Evolutionary conservation across 1,140 invertebrate genomes (phyloP), one percentile per base, ranked within the genome.

Genomic region (Grapholita molesta): DNA sequence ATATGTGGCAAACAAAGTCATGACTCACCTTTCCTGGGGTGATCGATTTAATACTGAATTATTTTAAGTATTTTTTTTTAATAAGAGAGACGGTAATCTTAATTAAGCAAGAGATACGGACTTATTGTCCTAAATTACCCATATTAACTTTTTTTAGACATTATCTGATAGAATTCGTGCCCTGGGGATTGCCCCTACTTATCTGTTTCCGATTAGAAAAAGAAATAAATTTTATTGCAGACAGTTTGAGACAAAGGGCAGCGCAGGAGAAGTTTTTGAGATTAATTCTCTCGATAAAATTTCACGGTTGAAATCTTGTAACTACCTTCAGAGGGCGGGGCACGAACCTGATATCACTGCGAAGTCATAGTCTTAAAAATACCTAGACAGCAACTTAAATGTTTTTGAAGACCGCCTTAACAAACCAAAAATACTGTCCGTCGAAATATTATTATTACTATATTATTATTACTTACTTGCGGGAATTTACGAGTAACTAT

Each of bases 221-320:
- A 68, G 78, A 75, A 85, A 83, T 82, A 85, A 85, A 86, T 86
- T 86, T 80, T 78, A 74, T 75, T 78, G 73, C 61, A 77, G 72
- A 79, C 75, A 75, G 72, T 71, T 35, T 77, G 70, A 85, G 83
- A 86, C 82, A 86, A 88, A 83, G 81, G 78, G 80, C 75, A 68
- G 64, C 42, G 69, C 70, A 48, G 70, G 77, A 75, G 75, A 83
- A 83, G 76, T 88, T 84, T 84, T 77, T 42, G 76, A 88, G 86
- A 88, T 89, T 90, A 88, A 89, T 90, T 87, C 83, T 80, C 70
- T 72, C 79, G 88, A 90, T 90, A 90, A 90, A 90, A 90, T 88
- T 89, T 88, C 83, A 86, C 86, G 82, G 73, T 82, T 80, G 78
- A 80, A 82, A 78, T 79, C 65, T 74, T 82, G 73, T 79, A 79